Evolutionary conservation across 2,888 invertebrate genomes (phyloP).

Genomic region (Eulithis testata): DNA sequence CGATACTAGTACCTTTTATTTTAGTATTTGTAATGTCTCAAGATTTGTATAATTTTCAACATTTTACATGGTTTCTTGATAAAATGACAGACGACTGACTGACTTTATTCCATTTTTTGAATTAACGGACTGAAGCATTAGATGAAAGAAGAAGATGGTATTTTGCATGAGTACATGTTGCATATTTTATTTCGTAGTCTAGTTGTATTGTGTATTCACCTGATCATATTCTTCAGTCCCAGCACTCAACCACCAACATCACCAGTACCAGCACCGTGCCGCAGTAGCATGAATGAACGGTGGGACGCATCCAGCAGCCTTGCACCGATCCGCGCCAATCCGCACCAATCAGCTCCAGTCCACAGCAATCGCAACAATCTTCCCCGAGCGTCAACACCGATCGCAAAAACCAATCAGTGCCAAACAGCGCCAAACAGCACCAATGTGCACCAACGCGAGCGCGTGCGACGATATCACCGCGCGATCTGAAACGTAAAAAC

Average conservation of each 20-base stretch:
- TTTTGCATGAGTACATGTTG: too few species aligned
- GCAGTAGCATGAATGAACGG: conserved; percentile 28
- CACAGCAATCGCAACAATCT: conserved; percentile 23
- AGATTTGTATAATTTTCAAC: too few species aligned
- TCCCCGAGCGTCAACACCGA: too few species aligned
- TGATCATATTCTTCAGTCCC: conserved; percentile 26
- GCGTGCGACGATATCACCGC: conserved; percentile 35
- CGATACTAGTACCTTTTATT: too few species aligned
- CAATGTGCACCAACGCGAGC: conserved; percentile 20
- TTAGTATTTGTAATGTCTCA: too few species aligned
- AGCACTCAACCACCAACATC: conserved; percentile 31
- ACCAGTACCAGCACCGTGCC: conserved; percentile 26
- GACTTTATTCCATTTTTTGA: too few species aligned
- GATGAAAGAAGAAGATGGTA: too few species aligned
- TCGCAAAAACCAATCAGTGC: not conserved
- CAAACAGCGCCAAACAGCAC: conserved; percentile 8
- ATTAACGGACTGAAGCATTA: too few species aligned
- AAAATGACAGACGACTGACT: too few species aligned
- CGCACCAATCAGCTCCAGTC: not conserved
- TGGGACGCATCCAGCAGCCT: conserved; percentile 20
- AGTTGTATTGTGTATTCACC: conserved; percentile 7
- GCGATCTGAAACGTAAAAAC: conserved; percentile 38
- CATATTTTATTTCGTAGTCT: too few species aligned
- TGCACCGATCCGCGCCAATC: not conserved
- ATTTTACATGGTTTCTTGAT: too few species aligned